Conservation (phyloP, 2,797 vertebrate species). For the Typhlichthys subterraneus region DNA sequence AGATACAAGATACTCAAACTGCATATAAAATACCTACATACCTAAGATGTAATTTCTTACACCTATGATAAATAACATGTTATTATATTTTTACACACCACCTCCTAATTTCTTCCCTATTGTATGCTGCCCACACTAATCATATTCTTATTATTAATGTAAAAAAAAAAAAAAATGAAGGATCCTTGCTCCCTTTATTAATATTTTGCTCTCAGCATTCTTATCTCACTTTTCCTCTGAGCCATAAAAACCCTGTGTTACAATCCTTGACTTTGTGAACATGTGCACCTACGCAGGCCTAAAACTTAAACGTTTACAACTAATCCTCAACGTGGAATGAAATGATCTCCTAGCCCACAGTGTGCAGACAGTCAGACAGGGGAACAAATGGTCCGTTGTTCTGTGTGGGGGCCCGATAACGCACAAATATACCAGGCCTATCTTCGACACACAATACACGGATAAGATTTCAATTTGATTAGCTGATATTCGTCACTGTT, state of each 20-base stretch:
- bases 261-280: constrained; percentile 50
- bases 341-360: constrained; percentile 61
- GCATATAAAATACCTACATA: background rate
- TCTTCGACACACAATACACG: constrained; percentile 38
- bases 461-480: constrained; percentile 71
- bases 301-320: constrained; percentile 39
- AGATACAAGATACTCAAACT: constrained; percentile 20
- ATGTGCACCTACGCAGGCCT: constrained; percentile 54
- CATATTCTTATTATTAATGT: constrained; percentile 51
- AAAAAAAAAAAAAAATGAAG: constrained; percentile 36
- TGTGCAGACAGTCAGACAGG: constrained; percentile 32
- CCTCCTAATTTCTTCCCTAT: constrained; percentile 18
- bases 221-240: constrained; percentile 59
- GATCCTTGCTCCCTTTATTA: constrained; percentile 54
- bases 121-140: constrained; percentile 45
- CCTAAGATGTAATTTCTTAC: constrained; percentile 29
- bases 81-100: constrained; percentile 11
- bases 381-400: constrained; percentile 41
- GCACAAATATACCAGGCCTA: constrained; percentile 24
- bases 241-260: constrained; percentile 44
- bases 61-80: constrained; percentile 36
- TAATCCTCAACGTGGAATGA: constrained; percentile 52
- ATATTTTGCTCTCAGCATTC: constrained; percentile 42
- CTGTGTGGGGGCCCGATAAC: constrained; percentile 58
- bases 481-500: constrained; percentile 59